Evolutionary conservation across 1,140 invertebrate species (phyloP).

Genomic region (Uloborus diversus): DNA sequence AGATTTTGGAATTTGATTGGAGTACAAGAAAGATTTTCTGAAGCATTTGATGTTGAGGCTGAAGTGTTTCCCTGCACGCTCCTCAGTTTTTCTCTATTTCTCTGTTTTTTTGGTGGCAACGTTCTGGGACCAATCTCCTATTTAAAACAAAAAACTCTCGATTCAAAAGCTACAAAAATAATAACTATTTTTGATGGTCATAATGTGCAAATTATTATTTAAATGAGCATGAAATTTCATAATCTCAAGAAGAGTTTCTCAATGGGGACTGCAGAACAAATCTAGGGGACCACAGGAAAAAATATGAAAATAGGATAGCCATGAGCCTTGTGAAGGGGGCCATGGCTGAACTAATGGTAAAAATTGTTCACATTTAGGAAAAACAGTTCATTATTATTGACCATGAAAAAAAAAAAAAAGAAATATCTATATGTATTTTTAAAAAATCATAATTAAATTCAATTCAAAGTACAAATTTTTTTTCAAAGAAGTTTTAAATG

Average conservation of each 20-base stretch:
- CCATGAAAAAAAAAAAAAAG: too few species aligned
- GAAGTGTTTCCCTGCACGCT: not conserved
- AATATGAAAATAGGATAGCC: too few species aligned
- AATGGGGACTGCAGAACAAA: too few species aligned
- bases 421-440: too few species aligned
- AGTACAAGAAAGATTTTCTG: not conserved
- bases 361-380: too few species aligned
- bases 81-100: slow-evolving; percentile 5
- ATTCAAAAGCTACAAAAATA: not conserved
- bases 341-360: too few species aligned
- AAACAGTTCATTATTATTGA: too few species aligned
- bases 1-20: not conserved
- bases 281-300: too few species aligned
- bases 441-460: too few species aligned
- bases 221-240: not conserved
- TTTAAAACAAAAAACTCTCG: not conserved
- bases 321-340: too few species aligned
- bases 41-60: not conserved
- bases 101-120: not conserved
- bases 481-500: too few species aligned
- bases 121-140: slow-evolving; percentile 4
- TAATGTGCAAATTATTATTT: not conserved
- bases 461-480: too few species aligned
- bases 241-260: not conserved
- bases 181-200: not conserved